phyloP scores from a whole-genome alignment of 2,888 invertebrate genomes.

The Platerodrilus igneus region DNA sequence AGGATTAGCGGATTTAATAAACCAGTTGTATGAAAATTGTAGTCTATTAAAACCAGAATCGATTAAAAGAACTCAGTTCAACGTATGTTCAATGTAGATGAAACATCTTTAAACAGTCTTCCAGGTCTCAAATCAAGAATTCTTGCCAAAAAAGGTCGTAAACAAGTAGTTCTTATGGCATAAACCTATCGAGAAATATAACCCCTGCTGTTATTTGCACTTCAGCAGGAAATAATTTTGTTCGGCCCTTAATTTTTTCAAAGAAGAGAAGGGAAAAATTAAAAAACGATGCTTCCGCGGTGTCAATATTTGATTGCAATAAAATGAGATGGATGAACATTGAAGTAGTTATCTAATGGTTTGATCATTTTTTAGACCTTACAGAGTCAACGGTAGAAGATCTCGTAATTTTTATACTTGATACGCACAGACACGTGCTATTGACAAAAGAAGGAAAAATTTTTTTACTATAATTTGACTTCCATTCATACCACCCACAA shows the following conservation, averaged over 20 bases:
- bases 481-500: too few relatives aligned
- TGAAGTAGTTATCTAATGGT: slow-evolving; percentile 37
- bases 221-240: slow-evolving; percentile 20
- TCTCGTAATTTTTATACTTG: slow-evolving; percentile 38
- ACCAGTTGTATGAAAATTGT: too few relatives aligned
- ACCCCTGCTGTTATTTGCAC: slow-evolving; percentile 23
- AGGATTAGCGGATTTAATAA: too few relatives aligned
- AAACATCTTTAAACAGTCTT: slow-evolving; percentile 11
- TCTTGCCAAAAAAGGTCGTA: slow-evolving; percentile 21
- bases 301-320: slow-evolving; percentile 27
- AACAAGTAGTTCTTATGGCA: slow-evolving; percentile 28
- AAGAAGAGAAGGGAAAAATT: slow-evolving; percentile 18
- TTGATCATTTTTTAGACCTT: slow-evolving; percentile 40
- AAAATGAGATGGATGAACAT: slow-evolving; percentile 35
- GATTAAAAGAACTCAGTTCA: too few relatives aligned
- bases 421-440: too few relatives aligned
- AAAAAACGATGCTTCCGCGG: slow-evolving; percentile 36
- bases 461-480: too few relatives aligned
- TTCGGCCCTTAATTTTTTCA: slow-evolving; percentile 14
- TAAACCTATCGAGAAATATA: slow-evolving; percentile 33
- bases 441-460: too few relatives aligned
- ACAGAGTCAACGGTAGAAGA: slow-evolving; percentile 31
- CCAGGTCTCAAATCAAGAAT: slow-evolving; percentile 23
- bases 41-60: too few relatives aligned
- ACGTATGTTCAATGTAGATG: too few relatives aligned